phyloP scores from a whole-genome alignment of 2,888 invertebrate genomes.

The Dione vanillae region DNA sequence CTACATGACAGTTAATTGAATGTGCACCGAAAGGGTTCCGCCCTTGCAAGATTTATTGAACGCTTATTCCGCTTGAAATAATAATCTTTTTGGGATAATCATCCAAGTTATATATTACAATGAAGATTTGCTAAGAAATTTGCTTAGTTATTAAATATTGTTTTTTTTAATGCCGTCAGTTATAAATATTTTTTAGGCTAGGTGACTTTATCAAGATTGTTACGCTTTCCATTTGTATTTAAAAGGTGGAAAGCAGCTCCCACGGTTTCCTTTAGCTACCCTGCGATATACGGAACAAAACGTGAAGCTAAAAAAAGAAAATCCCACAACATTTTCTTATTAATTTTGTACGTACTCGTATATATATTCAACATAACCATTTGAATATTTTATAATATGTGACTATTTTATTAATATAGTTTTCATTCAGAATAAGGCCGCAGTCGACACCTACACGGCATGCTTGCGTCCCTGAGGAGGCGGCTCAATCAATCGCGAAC shows the following conservation, averaged over 20 bases:
- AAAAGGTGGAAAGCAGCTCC: no score
- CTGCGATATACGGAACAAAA: background rate
- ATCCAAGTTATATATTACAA: no score
- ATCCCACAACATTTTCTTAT: no score
- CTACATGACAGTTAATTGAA: slow-evolving; percentile 64
- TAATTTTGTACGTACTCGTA: no score
- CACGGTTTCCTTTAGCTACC: background rate
- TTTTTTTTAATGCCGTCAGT: no score
- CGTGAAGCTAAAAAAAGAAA: background rate
- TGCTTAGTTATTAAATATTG: no score
- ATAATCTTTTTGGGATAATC: background rate
- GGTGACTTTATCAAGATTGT: no score
- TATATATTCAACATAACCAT: no score
- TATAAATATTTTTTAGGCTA: no score
- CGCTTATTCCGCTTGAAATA: slow-evolving; percentile 52
- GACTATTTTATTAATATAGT: no score
- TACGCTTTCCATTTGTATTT: no score
- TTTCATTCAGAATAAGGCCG: slow-evolving; percentile 39
- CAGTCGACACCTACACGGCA: slow-evolving; percentile 37
- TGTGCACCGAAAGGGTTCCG: slow-evolving; percentile 62
- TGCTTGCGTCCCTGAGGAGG: slow-evolving; percentile 47
- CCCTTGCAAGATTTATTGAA: slow-evolving; percentile 53
- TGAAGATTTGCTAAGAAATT: background rate
- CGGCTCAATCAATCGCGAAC: slow-evolving; percentile 52
- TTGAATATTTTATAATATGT: no score